These are phyloP conservation scores for Drusus annulatus DNA, from an alignment of 1,140 invertebrate genomes.

Conservation along the genomic window DNA sequence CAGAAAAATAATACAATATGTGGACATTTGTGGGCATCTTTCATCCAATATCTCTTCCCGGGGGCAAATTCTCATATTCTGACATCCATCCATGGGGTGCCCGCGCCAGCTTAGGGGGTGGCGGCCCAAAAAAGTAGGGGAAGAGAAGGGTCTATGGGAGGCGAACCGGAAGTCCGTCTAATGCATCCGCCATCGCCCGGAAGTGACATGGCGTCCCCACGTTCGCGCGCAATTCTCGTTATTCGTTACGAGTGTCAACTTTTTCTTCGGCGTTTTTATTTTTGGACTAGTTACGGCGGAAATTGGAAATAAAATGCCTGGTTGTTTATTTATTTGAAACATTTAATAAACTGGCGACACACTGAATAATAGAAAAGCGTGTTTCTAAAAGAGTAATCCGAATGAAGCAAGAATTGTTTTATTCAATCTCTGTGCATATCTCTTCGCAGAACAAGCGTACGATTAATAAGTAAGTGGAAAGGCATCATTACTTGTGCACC, in stretches of 20 bases:
- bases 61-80: not conserved
- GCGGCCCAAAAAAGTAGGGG: constrained; percentile 18
- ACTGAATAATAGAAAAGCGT: too few relatives aligned
- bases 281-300: not conserved
- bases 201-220: constrained; percentile 44
- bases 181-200: constrained; percentile 58
- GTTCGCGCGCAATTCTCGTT: constrained; percentile 25
- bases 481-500: too few relatives aligned
- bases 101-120: constrained; percentile 1
- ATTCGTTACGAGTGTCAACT: constrained; percentile 37
- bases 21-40: not conserved
- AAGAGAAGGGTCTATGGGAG: constrained; percentile 29
- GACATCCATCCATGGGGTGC: constrained; percentile 24
- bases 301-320: not conserved
- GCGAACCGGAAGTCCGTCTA: constrained; percentile 57
- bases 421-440: too few relatives aligned
- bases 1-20: not conserved
- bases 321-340: too few relatives aligned
- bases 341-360: too few relatives aligned
- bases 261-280: constrained; percentile 10
- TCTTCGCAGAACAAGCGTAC: too few relatives aligned
- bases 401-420: too few relatives aligned
- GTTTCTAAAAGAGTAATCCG: too few relatives aligned
- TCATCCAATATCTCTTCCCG: not conserved
- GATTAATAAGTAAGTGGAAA: too few relatives aligned